A percentile compares a stretch with the other conserved stretches of the same genome.
phyloP scores from a whole-genome alignment of 64 coral and sea anemone genomes.

The Dendronephthya gigantea region DNA sequence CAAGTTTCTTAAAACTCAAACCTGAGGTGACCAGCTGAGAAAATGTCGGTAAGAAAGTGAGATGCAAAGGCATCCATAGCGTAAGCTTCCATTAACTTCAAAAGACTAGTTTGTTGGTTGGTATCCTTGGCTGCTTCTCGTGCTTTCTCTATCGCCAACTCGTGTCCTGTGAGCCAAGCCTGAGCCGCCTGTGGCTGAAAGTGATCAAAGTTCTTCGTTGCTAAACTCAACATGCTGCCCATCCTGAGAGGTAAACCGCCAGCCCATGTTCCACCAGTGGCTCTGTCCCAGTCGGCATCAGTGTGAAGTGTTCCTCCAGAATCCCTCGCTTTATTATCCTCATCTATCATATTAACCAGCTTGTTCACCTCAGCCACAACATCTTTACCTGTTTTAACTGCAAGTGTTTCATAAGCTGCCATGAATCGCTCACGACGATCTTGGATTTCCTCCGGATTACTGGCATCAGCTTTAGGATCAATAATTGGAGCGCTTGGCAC shows the following conservation, averaged over 20 bases:
- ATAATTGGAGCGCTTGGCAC: slow-evolving; percentile 17
- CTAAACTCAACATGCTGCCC: not conserved
- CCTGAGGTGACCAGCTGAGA: slow-evolving; percentile 1
- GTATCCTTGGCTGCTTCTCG: not conserved
- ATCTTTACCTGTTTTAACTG: not conserved
- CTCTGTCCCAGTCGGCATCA: not conserved
- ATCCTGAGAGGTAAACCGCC: no score
- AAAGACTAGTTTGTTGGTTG: not conserved
- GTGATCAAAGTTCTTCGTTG: slow-evolving; percentile 31
- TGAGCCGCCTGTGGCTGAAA: slow-evolving; percentile 25
- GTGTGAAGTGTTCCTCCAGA: not conserved
- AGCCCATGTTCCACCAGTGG: not conserved
- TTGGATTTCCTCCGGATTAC: not conserved
- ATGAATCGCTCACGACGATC: not conserved
- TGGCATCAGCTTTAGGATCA: not conserved
- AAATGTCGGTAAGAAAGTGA: slow-evolving; percentile 1
- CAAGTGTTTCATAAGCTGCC: slow-evolving; percentile 1
- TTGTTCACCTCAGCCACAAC: not conserved
- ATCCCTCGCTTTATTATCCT: not conserved
- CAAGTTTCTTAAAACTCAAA: not conserved
- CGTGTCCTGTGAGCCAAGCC: slow-evolving; percentile 1
- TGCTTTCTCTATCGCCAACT: not conserved
- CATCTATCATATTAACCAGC: not conserved
- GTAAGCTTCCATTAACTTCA: not conserved
- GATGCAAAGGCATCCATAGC: not conserved